These are phyloP conservation scores for Phyllopteryx taeniolatus DNA, from an alignment of 2,113 vertebrate genomes.

Conservation along the genomic window DNA sequence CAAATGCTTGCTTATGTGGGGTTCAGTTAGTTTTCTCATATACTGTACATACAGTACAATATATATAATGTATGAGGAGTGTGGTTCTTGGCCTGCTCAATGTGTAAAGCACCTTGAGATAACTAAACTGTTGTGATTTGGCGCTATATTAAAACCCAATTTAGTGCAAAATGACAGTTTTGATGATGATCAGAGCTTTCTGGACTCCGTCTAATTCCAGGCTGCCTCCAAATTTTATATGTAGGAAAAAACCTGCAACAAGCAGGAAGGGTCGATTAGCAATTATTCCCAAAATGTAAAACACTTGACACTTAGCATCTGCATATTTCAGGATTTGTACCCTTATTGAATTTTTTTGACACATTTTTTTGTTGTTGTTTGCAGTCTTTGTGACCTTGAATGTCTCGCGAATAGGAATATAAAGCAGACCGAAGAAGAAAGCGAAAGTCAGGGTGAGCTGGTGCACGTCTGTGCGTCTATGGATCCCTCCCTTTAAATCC, in stretches of 20 bases:
- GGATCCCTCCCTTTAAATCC: slow-evolving; percentile 47
- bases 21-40: too few relatives aligned
- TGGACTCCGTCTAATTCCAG: background rate
- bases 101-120: too few relatives aligned
- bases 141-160: background rate
- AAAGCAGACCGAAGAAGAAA: background rate
- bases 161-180: background rate
- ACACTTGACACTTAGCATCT: background rate
- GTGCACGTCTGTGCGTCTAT: background rate
- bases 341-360: background rate
- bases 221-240: background rate
- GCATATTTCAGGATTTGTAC: background rate
- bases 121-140: too few relatives aligned
- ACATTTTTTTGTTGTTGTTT: background rate
- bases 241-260: background rate
- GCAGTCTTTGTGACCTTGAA: background rate
- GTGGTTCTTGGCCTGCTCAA: too few relatives aligned
- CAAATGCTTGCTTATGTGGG: too few relatives aligned
- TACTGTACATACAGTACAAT: too few relatives aligned
- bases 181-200: background rate
- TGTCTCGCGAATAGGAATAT: background rate
- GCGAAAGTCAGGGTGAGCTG: background rate
- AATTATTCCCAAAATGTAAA: background rate
- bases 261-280: background rate
- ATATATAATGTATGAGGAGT: too few relatives aligned